Evolutionary conservation across 2,888 invertebrate species (phyloP), one percentile per base, ranked within the genome.

Genomic region (Rhimphoctona megacephalus): DNA sequence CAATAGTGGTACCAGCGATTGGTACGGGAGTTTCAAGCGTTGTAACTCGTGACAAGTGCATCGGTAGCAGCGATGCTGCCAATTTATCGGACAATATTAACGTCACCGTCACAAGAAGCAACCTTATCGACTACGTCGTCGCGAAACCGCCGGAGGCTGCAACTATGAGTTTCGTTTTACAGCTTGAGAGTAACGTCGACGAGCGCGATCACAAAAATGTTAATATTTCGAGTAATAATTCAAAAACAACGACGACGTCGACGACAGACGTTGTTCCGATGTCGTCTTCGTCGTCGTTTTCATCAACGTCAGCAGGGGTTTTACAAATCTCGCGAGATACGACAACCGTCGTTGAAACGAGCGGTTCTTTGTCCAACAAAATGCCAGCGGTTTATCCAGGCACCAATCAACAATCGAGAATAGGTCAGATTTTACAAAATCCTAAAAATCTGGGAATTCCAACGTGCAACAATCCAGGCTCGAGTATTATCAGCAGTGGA

Each of bases 111-210:
- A 52, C 43, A 43, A 57, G 67, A 11, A 83, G 33, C 69, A 80
- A 39, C 49, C 25, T 54, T 61, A 79, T 87, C 81, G 86, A 85
- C 54, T 79, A 83, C 84, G 78, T 66, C 46, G 83, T 83, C 43
- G 83, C 81, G 30, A 87, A 82, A 49, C 57, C 85, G 79, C 39
- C 85, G 82, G 86, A 87, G 74, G 46, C 81, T 39, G 72, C 86
- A 36, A 82, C 57, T 66, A 87, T 85, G 86, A 87, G 85, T 69
- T 87, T 84, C 79, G 81, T 85, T 6, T 54, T 87, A 30, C 84
- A 87, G 57, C 61, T 87, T 8, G 86, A 82, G 70, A 82, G 70
- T 22, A 80, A 70, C 76, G 72, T 66, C 17, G 86, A 87, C 61
- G 86, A 86, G 25, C 64, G 66, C 2, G 82, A 79, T 61, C 30